phyloP scores from a whole-genome alignment of 2,797 vertebrate genomes.

The Sebastes hubbsi region DNA sequence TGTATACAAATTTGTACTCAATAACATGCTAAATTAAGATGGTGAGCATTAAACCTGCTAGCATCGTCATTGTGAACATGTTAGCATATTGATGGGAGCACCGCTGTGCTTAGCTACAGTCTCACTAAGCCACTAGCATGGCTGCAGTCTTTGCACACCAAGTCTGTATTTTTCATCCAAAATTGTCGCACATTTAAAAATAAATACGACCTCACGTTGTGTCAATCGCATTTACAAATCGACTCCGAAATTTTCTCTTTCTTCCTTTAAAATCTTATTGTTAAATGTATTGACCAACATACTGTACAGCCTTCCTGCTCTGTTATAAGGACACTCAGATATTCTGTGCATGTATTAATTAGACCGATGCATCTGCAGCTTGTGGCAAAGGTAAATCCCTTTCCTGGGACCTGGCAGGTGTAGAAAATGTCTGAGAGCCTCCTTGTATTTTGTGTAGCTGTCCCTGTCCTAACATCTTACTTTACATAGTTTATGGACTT shows the following conservation, averaged over 20 bases:
- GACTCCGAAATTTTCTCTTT: not conserved
- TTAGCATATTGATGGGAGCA: too few species aligned
- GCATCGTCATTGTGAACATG: too few species aligned
- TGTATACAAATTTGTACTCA: not conserved
- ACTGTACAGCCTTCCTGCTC: not conserved
- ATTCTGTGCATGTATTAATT: slow-evolving; percentile 52
- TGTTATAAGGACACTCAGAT: not conserved
- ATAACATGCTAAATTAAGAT: not conserved
- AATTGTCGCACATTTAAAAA: too few species aligned
- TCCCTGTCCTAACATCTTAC: slow-evolving; percentile 15
- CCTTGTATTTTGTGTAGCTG: not conserved
- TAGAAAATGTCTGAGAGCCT: slow-evolving; percentile 23
- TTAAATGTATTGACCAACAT: not conserved
- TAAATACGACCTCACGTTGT: too few species aligned
- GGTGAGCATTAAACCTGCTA: too few species aligned
- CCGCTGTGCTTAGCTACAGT: too few species aligned
- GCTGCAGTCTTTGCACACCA: too few species aligned
- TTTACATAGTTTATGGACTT: slow-evolving; percentile 9
- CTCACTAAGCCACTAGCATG: too few species aligned
- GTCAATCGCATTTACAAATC: too few species aligned
- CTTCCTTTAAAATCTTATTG: not conserved
- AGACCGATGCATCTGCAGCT: slow-evolving; percentile 33
- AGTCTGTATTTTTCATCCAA: too few species aligned
- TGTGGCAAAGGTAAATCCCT: slow-evolving; percentile 47
- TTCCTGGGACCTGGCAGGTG: slow-evolving; percentile 39